Evolutionary conservation across 2,113 vertebrate species (phyloP).

Genomic region (Corythoichthys intestinalis): DNA sequence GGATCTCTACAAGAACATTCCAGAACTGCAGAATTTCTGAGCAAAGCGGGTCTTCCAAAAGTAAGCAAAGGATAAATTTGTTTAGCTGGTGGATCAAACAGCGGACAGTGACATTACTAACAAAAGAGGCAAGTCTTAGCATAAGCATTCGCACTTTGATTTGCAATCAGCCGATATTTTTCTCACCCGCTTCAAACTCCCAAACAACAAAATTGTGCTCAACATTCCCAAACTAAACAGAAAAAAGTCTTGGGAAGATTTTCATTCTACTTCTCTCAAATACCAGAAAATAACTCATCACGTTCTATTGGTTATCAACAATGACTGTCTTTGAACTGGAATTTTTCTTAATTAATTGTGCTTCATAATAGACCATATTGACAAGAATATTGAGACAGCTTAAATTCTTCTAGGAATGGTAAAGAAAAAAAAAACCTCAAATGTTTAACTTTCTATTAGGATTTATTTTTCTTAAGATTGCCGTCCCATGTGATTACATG

Average conservation of each 20-base stretch:
- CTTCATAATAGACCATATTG: background rate
- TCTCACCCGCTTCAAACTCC: background rate
- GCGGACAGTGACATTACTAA: background rate
- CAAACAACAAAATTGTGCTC: background rate
- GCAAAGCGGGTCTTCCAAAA: background rate
- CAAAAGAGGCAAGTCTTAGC: background rate
- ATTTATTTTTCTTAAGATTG: background rate
- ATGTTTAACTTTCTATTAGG: background rate
- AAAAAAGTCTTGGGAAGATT: background rate
- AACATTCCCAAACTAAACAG: background rate
- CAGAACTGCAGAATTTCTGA: slow-evolving; percentile 90
- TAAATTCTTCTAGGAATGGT: background rate
- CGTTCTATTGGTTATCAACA: no score
- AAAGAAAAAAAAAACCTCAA: background rate
- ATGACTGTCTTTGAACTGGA: no score
- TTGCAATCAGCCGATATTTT: background rate
- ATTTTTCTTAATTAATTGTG: no score
- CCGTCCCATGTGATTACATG: background rate
- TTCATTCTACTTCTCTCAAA: background rate
- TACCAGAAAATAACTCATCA: no score
- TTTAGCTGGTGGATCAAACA: background rate
- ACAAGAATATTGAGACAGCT: background rate
- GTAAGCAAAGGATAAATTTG: background rate
- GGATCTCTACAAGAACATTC: slow-evolving; percentile 88
- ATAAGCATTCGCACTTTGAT: slow-evolving; percentile 1